Percentiles rank a stretch among this genome's conserved stretches.
Conservation (phyloP, 2,888 invertebrate genomes). For the Empis stercorea region DNA sequence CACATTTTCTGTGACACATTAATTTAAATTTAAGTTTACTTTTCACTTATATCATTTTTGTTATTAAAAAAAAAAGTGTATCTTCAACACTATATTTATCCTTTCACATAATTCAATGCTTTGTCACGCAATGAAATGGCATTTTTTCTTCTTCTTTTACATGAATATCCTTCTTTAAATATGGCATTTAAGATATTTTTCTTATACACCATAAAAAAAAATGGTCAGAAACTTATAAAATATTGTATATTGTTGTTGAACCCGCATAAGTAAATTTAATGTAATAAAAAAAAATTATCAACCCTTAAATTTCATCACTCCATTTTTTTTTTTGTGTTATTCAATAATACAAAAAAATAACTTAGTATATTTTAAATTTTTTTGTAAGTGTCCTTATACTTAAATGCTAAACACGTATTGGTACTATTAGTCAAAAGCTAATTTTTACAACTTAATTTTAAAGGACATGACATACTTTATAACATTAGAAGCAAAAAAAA, state of each 20-base stretch:
- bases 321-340: background rate
- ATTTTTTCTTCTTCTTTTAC: background rate
- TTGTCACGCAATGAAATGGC: background rate
- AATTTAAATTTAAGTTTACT: no score
- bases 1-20: no score
- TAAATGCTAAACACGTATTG: slow-evolving; percentile 5
- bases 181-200: no score
- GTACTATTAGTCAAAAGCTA: slow-evolving; percentile 10
- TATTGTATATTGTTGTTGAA: no score
- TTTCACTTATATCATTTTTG: no score
- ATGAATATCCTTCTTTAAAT: background rate
- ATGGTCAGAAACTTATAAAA: no score
- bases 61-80: no score
- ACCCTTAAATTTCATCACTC: background rate
- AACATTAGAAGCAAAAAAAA: background rate
- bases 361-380: background rate
- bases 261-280: background rate
- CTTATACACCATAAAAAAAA: background rate
- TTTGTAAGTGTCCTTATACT: background rate
- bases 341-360: background rate
- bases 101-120: background rate
- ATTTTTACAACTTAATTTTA: slow-evolving; percentile 11
- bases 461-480: background rate
- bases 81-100: background rate
- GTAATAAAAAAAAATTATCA: background rate